These are phyloP conservation scores for Heliothis subflexa DNA, from an alignment of 1,140 invertebrate species.

Conservation along the genomic window DNA sequence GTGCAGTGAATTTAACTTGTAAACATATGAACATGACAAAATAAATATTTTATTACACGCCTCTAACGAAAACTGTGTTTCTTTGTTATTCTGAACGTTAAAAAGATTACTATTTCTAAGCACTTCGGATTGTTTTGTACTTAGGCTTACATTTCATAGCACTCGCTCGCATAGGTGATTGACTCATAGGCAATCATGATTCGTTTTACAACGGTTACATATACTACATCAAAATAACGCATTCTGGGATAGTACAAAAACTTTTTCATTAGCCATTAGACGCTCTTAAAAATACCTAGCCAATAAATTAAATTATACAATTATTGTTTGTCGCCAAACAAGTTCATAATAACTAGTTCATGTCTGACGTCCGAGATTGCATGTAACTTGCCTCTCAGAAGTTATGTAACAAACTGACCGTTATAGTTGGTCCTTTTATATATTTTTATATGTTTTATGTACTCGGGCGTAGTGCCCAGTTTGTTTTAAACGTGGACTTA, in stretches of 20 bases:
- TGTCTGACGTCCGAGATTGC: conserved; percentile 1
- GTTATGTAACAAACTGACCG: conserved; percentile 31
- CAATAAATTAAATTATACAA: conserved; percentile 30
- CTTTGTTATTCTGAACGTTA: background rate
- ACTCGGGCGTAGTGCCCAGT: conserved; percentile 22
- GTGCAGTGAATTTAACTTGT: conserved; percentile 48
- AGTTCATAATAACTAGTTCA: conserved; percentile 7
- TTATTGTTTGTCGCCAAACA: conserved; percentile 2
- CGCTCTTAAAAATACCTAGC: background rate
- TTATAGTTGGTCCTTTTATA: conserved; percentile 5
- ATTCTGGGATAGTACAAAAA: background rate
- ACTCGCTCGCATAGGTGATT: background rate
- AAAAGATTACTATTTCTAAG: too few relatives aligned
- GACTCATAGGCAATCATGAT: background rate
- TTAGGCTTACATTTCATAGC: background rate
- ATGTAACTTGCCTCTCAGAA: conserved; percentile 29
- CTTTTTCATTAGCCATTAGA: background rate
- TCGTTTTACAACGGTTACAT: background rate
- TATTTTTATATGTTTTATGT: conserved; percentile 14
- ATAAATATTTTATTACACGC: conserved; percentile 4
- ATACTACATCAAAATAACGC: background rate
- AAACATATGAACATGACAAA: conserved; percentile 3
- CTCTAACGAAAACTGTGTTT: background rate
- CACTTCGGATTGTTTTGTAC: background rate
- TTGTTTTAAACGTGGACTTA: conserved; percentile 38